phyloP scores from a whole-genome alignment of 2,113 vertebrate species.

The Haplochromis burtoni region DNA sequence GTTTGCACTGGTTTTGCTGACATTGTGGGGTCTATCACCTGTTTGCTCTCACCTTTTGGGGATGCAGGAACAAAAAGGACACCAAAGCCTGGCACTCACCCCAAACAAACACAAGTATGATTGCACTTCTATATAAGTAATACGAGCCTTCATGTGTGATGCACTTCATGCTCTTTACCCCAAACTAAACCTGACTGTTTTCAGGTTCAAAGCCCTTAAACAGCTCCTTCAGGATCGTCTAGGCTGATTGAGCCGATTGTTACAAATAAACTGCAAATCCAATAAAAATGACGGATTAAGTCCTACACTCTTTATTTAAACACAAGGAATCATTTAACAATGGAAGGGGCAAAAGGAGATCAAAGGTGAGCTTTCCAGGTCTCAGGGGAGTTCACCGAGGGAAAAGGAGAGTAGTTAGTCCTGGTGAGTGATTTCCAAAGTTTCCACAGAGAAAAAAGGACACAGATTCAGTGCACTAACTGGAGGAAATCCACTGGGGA shows the following conservation, averaged over 20 bases:
- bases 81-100: background rate
- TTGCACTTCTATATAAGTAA: background rate
- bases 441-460: background rate
- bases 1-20: background rate
- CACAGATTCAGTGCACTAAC: background rate
- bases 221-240: background rate
- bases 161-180: background rate
- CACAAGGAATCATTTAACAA: background rate
- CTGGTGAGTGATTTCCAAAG: background rate
- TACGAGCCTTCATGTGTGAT: background rate
- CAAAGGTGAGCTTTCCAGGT: background rate
- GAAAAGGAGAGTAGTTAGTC: background rate
- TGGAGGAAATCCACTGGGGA: background rate
- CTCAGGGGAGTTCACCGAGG: background rate
- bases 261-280: background rate
- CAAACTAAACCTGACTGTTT: background rate
- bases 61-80: background rate
- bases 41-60: background rate
- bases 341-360: background rate
- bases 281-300: background rate
- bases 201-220: background rate
- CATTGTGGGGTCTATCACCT: background rate
- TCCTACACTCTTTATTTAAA: background rate
- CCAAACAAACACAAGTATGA: background rate
- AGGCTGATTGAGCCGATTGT: background rate